Evolutionary conservation across 2,888 invertebrate species (phyloP).

Genomic region (Monochamus alternatus): DNA sequence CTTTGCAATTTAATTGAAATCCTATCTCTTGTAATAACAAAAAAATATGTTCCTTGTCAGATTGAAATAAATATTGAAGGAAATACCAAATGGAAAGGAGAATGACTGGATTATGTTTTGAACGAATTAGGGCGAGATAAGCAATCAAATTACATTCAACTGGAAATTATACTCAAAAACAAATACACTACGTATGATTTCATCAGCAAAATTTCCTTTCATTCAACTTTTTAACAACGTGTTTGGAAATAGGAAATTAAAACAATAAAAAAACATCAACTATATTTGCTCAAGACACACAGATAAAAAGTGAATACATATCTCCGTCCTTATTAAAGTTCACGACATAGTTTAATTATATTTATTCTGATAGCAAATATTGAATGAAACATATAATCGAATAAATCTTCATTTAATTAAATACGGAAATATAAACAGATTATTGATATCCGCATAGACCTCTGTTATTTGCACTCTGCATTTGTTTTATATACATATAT

Average conservation of each 20-base stretch:
- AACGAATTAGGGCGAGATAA: background rate
- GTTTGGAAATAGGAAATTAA: too few species aligned
- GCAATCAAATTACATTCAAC: background rate
- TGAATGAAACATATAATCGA: constrained; percentile 3
- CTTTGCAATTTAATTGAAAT: too few species aligned
- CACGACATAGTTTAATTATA: background rate
- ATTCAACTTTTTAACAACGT: background rate
- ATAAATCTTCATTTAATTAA: background rate
- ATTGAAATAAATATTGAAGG: background rate
- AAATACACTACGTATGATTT: too few species aligned
- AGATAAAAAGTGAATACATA: background rate
- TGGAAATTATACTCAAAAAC: too few species aligned
- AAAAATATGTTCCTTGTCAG: too few species aligned
- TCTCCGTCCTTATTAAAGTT: background rate
- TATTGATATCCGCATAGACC: constrained; percentile 1
- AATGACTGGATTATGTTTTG: background rate
- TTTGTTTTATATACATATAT: background rate
- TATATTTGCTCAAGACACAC: too few species aligned
- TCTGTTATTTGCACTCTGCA: background rate
- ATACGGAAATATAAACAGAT: constrained; percentile 2
- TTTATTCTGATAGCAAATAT: constrained; percentile 8
- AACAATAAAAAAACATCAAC: too few species aligned
- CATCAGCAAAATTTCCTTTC: background rate
- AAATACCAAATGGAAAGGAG: background rate
- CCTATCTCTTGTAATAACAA: too few species aligned